A percentile compares a stretch with the other conserved stretches of the same genome.
Evolutionary conservation across 2,888 invertebrate genomes (phyloP).

Genomic region (Ashinkailepas kermadecensis): DNA sequence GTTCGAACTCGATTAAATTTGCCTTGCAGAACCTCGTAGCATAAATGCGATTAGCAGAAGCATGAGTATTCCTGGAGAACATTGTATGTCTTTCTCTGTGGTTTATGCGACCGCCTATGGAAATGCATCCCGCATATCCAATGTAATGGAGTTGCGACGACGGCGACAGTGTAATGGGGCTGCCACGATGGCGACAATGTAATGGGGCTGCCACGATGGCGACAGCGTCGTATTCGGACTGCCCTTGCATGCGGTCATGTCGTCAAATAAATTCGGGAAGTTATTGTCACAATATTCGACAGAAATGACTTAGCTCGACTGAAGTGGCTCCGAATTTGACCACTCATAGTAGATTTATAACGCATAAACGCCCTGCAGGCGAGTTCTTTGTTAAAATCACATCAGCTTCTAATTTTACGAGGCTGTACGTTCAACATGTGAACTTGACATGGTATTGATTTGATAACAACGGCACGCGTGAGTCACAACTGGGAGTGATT

Average conservation of each 20-base stretch:
- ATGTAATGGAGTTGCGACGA: no score
- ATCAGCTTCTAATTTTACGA: background rate
- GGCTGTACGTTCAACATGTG: background rate
- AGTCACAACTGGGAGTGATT: background rate
- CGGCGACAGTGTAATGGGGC: no score
- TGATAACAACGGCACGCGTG: background rate
- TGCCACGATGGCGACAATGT: background rate
- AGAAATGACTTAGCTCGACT: background rate
- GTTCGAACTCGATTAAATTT: no score
- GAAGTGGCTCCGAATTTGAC: background rate
- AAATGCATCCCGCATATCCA: no score
- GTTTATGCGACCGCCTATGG: no score
- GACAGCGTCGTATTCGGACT: background rate
- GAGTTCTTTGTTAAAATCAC: background rate
- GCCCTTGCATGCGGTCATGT: background rate
- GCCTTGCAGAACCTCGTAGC: no score
- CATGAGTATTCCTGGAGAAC: no score
- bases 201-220: no score
- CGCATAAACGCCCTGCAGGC: background rate
- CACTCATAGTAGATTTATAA: conserved; percentile 7
- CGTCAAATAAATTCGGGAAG: background rate
- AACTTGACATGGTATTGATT: background rate
- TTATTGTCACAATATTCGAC: background rate
- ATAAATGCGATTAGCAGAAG: no score
- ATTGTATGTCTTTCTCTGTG: no score